Evolutionary conservation across 2,797 vertebrate genomes (phyloP), one percentile per base, ranked within the genome.

Genomic region (Molossus molossus): DNA sequence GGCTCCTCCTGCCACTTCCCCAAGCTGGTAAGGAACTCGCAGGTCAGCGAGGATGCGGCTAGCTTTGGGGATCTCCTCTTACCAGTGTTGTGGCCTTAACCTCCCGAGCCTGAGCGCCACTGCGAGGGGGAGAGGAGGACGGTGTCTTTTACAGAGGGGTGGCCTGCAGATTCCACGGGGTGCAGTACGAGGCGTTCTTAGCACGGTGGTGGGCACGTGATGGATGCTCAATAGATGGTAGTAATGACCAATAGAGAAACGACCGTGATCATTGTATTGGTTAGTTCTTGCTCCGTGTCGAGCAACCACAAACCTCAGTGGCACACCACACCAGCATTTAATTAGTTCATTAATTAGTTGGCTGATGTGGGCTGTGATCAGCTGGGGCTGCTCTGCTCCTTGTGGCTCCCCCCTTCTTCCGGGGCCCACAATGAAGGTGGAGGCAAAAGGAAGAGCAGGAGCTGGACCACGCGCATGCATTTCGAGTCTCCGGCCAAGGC

Each of bases 111-210:
- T 50, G 23, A 65, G 58, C 27, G 45, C 50, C 29, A 27, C 14
- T 12, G 45, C 10, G 25, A 57, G 77, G 7, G 2, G 10, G 40
- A 73, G 45, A 75, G 15, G 15, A 33, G 21, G 29, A 14, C 2
- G 33, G 40, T 18, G 29, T 50, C 79, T 53, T 1, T 21, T 18
- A 8, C 15, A 18, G 27, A 65, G n/a, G 23, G 11, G 14, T 2
- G 17, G 33, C 14, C 0, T 1, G 33, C 13, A 0, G 5, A 0
- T 23, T 29, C 57, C 23, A 14, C 29, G 9, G 1, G 17, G 2
- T 8, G 18, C 57, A 0, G 5, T 0, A 3, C 4, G 1, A 6
- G 15, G 3, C 9, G 9, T 20, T n/a, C 53, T 67, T 40, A 40
- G 55, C 58, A 18, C 23, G 1, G 18, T 8, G 37, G 45, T 70